Percentiles rank a stretch among this genome's conserved stretches.
Conservation (phyloP, 2,113 vertebrate species). For the Apteryx mantelli region DNA sequence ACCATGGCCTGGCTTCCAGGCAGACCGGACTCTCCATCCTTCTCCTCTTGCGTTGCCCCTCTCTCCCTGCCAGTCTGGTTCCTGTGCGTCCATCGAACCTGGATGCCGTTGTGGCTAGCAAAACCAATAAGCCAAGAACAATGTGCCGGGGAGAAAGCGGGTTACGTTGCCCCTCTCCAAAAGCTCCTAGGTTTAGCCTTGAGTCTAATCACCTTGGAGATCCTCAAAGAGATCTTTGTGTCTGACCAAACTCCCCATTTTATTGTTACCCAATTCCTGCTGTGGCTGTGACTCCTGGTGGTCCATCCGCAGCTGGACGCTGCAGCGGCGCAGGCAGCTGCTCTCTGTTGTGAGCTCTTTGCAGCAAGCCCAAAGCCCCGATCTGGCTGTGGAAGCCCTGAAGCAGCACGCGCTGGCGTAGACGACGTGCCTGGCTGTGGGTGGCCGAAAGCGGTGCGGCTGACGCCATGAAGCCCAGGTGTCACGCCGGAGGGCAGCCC, state of each 20-base stretch:
- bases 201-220: not conserved
- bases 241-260: not conserved
- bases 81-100: fast-evolving
- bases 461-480: fast-evolving
- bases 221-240: not conserved
- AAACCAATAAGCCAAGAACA: not conserved
- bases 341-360: not conserved
- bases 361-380: not conserved
- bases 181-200: not conserved
- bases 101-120: fast-evolving
- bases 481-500: not conserved
- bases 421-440: not conserved
- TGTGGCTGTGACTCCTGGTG: not conserved
- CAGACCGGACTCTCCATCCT: not conserved
- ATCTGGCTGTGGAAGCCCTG: fast-evolving
- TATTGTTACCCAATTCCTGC: no score
- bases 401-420: not conserved
- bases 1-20: fast-evolving
- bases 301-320: not conserved
- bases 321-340: fast-evolving
- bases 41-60: fast-evolving
- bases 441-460: not conserved
- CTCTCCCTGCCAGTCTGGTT: not conserved
- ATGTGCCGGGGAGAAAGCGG: fast-evolving
- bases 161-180: not conserved